Evolutionary conservation across 2,888 invertebrate species (phyloP).

Genomic region (Yponomeuta sedellus): DNA sequence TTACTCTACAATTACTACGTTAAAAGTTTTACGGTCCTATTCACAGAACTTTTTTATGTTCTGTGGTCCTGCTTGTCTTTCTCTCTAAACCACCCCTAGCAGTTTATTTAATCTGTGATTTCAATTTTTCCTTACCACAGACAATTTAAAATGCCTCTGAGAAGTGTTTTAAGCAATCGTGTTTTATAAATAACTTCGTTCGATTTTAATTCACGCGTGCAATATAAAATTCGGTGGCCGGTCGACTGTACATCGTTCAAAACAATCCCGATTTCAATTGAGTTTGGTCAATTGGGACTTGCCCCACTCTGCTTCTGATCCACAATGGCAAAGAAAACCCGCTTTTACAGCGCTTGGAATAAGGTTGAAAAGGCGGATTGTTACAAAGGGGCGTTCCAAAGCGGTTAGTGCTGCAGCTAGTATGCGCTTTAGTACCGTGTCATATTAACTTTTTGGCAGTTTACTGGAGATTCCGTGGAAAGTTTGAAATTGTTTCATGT

Average conservation of each 20-base stretch:
- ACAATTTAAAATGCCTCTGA: too few species aligned
- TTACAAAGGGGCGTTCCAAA: not conserved
- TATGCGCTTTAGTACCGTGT: not conserved
- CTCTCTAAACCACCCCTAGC: too few species aligned
- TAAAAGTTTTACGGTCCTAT: too few species aligned
- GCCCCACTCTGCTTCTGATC: not conserved
- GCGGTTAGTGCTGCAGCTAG: not conserved
- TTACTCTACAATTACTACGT: too few species aligned
- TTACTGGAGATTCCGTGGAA: not conserved
- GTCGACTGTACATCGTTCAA: not conserved
- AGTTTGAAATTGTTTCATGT: not conserved
- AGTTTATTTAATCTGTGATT: too few species aligned
- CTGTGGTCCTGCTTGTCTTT: too few species aligned
- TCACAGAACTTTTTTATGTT: too few species aligned
- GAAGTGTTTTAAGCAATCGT: too few species aligned
- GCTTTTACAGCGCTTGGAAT: not conserved
- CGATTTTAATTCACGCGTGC: too few species aligned
- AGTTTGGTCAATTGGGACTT: not conserved
- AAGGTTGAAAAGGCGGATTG: not conserved
- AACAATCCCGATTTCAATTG: not conserved
- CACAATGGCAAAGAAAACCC: not conserved
- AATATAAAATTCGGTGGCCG: too few species aligned
- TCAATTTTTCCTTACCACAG: too few species aligned
- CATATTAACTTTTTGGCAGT: slow-evolving; percentile 3
- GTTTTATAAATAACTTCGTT: too few species aligned